Percentiles rank a stretch among this genome's conserved stretches.
Evolutionary conservation across 30 jellyfish, hydroid and myxozoan species (phyloP).

Genomic region (Pseudorhiza aurosa): DNA sequence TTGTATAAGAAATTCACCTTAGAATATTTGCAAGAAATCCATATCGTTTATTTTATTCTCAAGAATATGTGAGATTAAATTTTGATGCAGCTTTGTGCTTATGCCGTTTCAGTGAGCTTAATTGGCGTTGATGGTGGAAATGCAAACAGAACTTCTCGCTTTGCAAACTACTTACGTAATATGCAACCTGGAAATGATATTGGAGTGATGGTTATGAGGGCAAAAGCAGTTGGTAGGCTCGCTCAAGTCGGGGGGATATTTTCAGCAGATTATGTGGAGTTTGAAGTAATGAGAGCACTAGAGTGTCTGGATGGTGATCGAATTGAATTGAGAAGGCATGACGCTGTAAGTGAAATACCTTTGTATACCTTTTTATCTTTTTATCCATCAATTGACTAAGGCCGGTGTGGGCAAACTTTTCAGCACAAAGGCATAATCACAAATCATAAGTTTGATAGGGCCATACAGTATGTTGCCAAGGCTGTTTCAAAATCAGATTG

Average conservation of each 20-base stretch:
- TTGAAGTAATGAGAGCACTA: conserved; percentile 87
- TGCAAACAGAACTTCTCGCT: conserved; percentile 90
- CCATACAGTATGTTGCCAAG: too few species aligned
- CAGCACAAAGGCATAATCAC: too few species aligned
- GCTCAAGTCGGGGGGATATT: conserved; percentile 97
- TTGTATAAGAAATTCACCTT: too few species aligned
- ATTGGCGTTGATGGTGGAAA: conserved; percentile 97
- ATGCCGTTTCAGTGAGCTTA: conserved; percentile 66
- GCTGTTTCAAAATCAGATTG: too few species aligned
- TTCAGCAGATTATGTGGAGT: conserved; percentile 94
- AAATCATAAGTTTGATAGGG: too few species aligned
- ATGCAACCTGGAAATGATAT: conserved; percentile 93
- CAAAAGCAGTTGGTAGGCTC: conserved; percentile 90
- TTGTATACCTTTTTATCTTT: neutral
- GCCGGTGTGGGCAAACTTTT: too few species aligned
- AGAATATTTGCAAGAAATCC: too few species aligned
- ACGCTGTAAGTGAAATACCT: conserved; percentile 73
- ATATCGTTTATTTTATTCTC: too few species aligned
- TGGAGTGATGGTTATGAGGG: conserved; percentile 90
- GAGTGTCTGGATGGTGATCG: conserved; percentile 91
- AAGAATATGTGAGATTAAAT: neutral
- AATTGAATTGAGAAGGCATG: conserved; percentile 93
- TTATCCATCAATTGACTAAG: too few species aligned
- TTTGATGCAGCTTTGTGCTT: too few species aligned
- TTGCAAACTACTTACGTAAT: conserved; percentile 89